Evolutionary conservation across 2,888 invertebrate species (phyloP).

Genomic region (Norana najaformis): DNA sequence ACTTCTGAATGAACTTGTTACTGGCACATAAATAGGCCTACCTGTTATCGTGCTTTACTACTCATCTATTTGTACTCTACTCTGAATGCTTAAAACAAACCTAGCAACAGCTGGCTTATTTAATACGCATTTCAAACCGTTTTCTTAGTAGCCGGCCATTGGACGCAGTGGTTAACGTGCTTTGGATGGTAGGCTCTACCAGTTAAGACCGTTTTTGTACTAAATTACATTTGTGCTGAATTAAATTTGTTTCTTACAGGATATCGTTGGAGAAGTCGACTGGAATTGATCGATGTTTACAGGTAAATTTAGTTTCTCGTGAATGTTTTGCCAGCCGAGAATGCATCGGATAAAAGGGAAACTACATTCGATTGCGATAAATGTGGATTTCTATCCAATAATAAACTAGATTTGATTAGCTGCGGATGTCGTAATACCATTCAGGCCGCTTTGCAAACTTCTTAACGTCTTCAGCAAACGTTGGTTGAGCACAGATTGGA

Average conservation of each 20-base stretch:
- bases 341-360: background rate
- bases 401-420: background rate
- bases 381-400: background rate
- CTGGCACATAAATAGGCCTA: too few species aligned
- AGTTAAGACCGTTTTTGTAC: background rate
- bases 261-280: background rate
- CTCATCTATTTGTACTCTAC: too few species aligned
- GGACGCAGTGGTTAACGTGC: too few species aligned
- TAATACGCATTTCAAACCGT: too few species aligned
- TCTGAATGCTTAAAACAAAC: too few species aligned
- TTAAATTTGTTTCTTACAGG: background rate
- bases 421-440: background rate
- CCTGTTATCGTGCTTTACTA: too few species aligned
- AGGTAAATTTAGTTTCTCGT: background rate
- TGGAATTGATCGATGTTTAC: background rate
- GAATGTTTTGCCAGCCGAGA: background rate
- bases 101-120: too few species aligned
- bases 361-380: background rate
- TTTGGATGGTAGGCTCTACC: too few species aligned
- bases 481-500: slow-evolving; percentile 13
- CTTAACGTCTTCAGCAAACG: slow-evolving; percentile 4
- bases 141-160: too few species aligned
- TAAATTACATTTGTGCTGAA: background rate
- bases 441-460: background rate
- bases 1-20: too few species aligned